Evolutionary conservation across 2,888 invertebrate species (phyloP).

Genomic region (Meganola albula): DNA sequence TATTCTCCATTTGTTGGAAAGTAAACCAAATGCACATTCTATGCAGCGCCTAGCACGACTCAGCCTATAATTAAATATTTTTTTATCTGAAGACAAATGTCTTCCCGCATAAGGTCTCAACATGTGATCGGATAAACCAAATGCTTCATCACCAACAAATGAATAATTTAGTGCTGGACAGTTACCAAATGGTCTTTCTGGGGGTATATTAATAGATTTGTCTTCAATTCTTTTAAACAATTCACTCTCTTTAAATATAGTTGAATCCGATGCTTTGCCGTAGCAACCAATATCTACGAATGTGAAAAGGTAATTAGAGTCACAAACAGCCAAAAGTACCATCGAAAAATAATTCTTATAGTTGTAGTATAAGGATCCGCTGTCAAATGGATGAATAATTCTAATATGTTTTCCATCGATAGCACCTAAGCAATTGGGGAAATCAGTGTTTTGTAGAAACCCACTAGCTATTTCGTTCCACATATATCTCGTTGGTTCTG

Average conservation of each 20-base stretch:
- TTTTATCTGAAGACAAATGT: conserved; percentile 10
- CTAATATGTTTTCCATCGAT: conserved; percentile 14
- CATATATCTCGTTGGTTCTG: conserved; percentile 10
- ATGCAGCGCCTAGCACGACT: conserved; percentile 13
- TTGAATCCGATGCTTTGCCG: conserved; percentile 13
- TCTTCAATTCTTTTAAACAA: conserved; percentile 12
- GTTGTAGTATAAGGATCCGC: conserved; percentile 13
- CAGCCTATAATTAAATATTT: conserved; percentile 22
- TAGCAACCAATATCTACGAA: conserved; percentile 12
- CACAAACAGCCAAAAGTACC: conserved; percentile 13
- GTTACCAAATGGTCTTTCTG: too few relatives aligned
- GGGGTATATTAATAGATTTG: conserved; percentile 12
- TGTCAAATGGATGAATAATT: conserved; percentile 12
- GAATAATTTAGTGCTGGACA: too few relatives aligned
- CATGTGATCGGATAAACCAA: conserved; percentile 3
- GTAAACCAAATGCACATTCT: conserved; percentile 13
- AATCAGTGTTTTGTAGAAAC: conserved; percentile 13
- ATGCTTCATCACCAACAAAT: conserved; percentile 1
- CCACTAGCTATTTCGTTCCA: conserved; percentile 11
- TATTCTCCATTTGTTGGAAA: conserved; percentile 9
- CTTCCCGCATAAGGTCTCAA: conserved; percentile 10
- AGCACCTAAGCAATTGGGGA: conserved; percentile 13
- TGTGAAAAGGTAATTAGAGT: conserved; percentile 12
- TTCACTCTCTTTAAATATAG: conserved; percentile 13
- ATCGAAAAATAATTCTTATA: conserved; percentile 12